These are phyloP conservation scores for Ovis canadensis DNA, from an alignment of 2,113 vertebrate species.

Conservation along the genomic window DNA sequence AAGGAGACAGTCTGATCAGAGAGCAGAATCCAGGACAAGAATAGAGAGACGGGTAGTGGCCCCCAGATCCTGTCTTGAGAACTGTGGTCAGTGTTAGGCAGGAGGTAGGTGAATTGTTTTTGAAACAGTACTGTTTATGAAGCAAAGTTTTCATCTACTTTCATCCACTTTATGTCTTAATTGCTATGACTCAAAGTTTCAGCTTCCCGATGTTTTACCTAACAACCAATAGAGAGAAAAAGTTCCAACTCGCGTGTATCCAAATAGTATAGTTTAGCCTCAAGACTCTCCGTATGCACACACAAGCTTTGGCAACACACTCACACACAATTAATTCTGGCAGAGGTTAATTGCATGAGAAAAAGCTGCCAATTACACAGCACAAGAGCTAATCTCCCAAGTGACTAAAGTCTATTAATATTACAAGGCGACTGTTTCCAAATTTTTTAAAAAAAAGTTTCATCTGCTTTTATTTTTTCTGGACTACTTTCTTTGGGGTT, in stretches of 20 bases:
- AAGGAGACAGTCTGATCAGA: background rate
- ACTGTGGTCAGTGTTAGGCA: background rate
- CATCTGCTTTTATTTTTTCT: slow-evolving; percentile 22
- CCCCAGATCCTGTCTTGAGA: background rate
- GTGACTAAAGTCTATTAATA: background rate
- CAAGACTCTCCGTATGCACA: rapidly evolving
- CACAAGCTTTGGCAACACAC: background rate
- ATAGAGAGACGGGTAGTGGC: too few species aligned
- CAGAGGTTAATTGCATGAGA: background rate
- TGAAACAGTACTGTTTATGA: background rate
- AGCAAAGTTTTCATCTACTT: background rate
- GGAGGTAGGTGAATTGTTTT: background rate
- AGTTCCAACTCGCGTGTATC: background rate
- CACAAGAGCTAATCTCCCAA: background rate
- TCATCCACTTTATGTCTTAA: background rate
- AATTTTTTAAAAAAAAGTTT: background rate
- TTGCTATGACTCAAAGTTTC: background rate
- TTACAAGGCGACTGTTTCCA: background rate
- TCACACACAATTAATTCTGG: background rate
- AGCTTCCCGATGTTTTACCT: background rate
- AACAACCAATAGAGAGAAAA: background rate
- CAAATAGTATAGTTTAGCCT: background rate
- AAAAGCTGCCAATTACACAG: background rate
- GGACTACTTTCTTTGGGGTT: background rate
- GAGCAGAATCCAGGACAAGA: background rate